phyloP scores from a whole-genome alignment of 2,888 invertebrate species.

The Thereva nobilitata region DNA sequence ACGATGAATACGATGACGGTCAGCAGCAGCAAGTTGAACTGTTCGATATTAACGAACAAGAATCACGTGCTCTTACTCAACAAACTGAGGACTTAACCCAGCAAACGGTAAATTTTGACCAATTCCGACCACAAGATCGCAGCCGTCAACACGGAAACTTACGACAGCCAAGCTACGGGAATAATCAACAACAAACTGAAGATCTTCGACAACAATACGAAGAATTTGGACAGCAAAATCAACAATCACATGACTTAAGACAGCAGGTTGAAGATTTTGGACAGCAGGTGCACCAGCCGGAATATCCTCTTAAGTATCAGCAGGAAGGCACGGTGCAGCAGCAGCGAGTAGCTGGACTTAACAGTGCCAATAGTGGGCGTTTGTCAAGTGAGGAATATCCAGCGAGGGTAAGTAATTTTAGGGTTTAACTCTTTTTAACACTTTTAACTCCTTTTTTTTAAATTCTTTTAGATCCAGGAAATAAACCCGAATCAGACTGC shows the following conservation, averaged over 20 bases:
- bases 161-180: constrained; percentile 33
- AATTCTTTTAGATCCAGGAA: neutral
- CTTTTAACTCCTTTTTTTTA: neutral
- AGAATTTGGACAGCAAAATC: constrained; percentile 33
- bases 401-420: constrained; percentile 26
- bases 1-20: no score
- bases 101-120: no score
- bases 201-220: constrained; percentile 37
- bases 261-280: constrained; percentile 42
- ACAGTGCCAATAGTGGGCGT: constrained; percentile 6
- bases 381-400: constrained; percentile 17
- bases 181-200: constrained; percentile 38
- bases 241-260: constrained; percentile 42
- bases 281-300: constrained; percentile 2
- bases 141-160: no score
- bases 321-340: constrained; percentile 5
- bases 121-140: no score
- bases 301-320: constrained; percentile 12
- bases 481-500: neutral
- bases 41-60: no score
- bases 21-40: no score
- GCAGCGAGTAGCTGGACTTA: neutral
- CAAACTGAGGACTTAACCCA: no score
- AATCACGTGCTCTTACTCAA: no score
- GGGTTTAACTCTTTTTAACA: neutral